Evolutionary conservation across 2,888 invertebrate genomes (phyloP).

Genomic region (Bellardia pandia): DNA sequence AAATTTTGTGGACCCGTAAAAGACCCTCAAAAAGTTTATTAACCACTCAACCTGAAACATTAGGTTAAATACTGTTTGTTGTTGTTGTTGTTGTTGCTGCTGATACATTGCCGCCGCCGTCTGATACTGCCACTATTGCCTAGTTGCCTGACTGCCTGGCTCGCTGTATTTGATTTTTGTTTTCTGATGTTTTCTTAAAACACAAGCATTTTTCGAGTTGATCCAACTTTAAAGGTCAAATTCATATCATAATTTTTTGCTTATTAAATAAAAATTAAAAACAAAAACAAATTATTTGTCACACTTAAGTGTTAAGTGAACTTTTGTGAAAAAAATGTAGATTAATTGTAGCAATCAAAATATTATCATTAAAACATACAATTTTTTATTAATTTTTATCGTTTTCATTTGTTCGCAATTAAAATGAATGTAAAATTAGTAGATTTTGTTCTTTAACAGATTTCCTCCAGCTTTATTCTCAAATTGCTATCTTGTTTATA

Average conservation of each 20-base stretch:
- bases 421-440: too few relatives aligned
- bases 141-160: slow-evolving; percentile 11
- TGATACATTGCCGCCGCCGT: background rate
- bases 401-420: background rate
- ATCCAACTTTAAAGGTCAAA: slow-evolving; percentile 64
- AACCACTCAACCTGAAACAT: slow-evolving; percentile 61
- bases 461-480: too few relatives aligned
- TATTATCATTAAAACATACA: background rate
- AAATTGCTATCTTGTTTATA: too few relatives aligned
- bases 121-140: slow-evolving; percentile 2
- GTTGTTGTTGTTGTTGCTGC: slow-evolving; percentile 7
- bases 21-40: slow-evolving; percentile 71
- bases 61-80: slow-evolving; percentile 63
- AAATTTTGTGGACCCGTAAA: slow-evolving; percentile 59
- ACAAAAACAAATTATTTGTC: slow-evolving; percentile 52
- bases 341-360: slow-evolving; percentile 31
- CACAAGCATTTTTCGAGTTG: slow-evolving; percentile 43
- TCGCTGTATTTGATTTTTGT: slow-evolving; percentile 13
- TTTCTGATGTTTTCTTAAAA: slow-evolving; percentile 29
- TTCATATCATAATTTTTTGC: slow-evolving; percentile 34
- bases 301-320: slow-evolving; percentile 9
- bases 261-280: slow-evolving; percentile 26
- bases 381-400: background rate
- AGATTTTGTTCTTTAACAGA: too few relatives aligned
- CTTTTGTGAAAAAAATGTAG: background rate